phyloP scores from a whole-genome alignment of 2,797 vertebrate species.

The Ataeniobius toweri region DNA sequence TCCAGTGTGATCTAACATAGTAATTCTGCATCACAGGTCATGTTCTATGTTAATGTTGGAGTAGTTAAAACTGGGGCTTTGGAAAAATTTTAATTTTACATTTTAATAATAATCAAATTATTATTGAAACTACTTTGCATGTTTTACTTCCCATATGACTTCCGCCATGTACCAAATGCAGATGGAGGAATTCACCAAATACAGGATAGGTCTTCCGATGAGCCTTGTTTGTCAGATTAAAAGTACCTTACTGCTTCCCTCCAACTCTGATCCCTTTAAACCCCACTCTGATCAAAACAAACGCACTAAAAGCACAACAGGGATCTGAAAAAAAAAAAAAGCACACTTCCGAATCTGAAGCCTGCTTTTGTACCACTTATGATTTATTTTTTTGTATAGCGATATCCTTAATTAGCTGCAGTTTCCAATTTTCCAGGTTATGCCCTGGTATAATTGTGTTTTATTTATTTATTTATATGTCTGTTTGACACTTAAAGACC shows the following conservation, averaged over 20 bases:
- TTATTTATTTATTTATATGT: not conserved
- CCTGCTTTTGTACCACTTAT: not conserved
- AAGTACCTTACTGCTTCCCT: constrained; percentile 35
- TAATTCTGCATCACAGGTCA: not conserved
- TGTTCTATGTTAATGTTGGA: not conserved
- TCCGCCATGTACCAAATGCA: not conserved
- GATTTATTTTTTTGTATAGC: not conserved
- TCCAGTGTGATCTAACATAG: not conserved
- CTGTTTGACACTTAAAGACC: not conserved
- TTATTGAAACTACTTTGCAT: not conserved
- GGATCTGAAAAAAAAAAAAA: not conserved
- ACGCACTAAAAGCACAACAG: not conserved
- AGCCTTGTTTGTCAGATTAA: not conserved
- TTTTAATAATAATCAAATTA: not conserved
- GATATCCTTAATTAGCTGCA: not conserved
- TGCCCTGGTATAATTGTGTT: not conserved
- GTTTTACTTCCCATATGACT: not conserved
- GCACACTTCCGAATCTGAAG: constrained; percentile 4
- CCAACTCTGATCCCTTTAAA: constrained; percentile 63
- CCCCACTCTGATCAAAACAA: constrained; percentile 34
- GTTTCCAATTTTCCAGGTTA: not conserved
- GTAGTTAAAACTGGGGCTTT: not conserved
- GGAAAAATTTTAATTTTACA: not conserved
- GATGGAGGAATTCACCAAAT: not conserved
- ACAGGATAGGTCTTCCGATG: not conserved